Base-by-base conservation (phyloP, 1,140 invertebrate species). In the Apocrypta bakeri region DNA sequence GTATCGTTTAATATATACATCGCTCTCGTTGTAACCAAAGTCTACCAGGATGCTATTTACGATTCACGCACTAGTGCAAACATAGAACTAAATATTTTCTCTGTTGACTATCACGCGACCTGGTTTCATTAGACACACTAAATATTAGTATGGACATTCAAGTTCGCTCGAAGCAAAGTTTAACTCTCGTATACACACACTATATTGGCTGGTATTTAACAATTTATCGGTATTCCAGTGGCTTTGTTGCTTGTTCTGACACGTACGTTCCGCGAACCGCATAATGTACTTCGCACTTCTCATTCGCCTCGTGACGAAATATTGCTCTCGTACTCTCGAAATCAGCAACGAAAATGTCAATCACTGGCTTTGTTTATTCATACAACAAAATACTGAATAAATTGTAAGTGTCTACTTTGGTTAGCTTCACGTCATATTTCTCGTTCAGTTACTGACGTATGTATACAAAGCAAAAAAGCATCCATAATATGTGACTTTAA, bases 201-300 rank as follows among this genome's bases (percentile, higher is more conserved):
- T 56, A 37, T 76, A 76, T 76, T 31, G 74, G 74, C 31, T 76
- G n/a, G 2, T 37, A 21, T 74, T 81, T 81, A 73, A 68, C n/a
- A 74, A 73, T n/a, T 81, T 74, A 66, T 74, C 29, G 61, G 48
- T 56, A 74, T 74, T 29, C 42, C 42, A 9, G 33, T 25, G 40
- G 56, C 64, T 74, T 29, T 74, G 69, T 74, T 66, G 3, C 25
- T 48, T 29, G 66, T 37, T 74, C 42, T 42, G 61, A 74, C 61
- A 40, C 31, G 48, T 80, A 40, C 68, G 17, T 40, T 80, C 31
- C 75, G 33, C 27, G 66, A 68, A 33, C 63, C 37, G 71, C 33
- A 24, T 24, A 63, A 76, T 56, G 42, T 25, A 29, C 7, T 56
- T 72, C 33, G 24, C 69, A 7, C 48, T 21, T 14, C 40, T 14